Evolutionary conservation across 1,140 invertebrate genomes (phyloP).

Genomic region (Nasonia vitripennis): DNA sequence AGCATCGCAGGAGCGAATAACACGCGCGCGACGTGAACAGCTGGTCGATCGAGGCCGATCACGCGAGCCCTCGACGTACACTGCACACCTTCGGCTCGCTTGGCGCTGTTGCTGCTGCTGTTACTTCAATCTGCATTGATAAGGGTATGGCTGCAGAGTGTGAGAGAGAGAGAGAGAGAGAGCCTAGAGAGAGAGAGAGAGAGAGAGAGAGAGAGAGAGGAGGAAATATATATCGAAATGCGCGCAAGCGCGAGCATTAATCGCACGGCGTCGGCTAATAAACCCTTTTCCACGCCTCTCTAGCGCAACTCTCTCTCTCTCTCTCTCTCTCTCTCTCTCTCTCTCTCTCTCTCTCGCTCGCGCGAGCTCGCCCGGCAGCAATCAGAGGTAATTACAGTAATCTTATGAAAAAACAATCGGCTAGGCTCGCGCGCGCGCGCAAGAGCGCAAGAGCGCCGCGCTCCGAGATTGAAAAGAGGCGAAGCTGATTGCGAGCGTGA

Average conservation of each 20-base stretch:
- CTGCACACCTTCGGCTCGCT: too few species aligned
- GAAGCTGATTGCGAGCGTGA: background rate
- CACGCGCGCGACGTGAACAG: background rate
- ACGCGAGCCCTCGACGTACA: background rate
- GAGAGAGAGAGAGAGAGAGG: background rate
- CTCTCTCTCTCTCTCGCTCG: too few species aligned
- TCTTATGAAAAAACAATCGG: background rate
- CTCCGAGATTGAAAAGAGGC: background rate
- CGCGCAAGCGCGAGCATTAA: background rate
- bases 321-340: too few species aligned
- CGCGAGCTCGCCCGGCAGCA: background rate
- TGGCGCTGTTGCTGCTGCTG: background rate
- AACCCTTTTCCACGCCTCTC: slow-evolving; percentile 2
- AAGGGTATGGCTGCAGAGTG: background rate
- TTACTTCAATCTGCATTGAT: background rate
- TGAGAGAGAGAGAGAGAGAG: background rate
- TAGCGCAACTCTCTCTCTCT: background rate
- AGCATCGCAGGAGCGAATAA: background rate
- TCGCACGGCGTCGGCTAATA: background rate
- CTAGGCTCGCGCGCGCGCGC: background rate
- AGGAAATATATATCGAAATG: slow-evolving; percentile 1
- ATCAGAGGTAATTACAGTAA: slow-evolving; percentile 4
- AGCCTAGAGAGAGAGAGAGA: background rate
- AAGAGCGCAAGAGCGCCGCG: too few species aligned
- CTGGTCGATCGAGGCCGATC: background rate